Percentiles rank a stretch among this genome's conserved stretches.
phyloP scores from a whole-genome alignment of 2,888 invertebrate genomes.

The Trilocha varians region DNA sequence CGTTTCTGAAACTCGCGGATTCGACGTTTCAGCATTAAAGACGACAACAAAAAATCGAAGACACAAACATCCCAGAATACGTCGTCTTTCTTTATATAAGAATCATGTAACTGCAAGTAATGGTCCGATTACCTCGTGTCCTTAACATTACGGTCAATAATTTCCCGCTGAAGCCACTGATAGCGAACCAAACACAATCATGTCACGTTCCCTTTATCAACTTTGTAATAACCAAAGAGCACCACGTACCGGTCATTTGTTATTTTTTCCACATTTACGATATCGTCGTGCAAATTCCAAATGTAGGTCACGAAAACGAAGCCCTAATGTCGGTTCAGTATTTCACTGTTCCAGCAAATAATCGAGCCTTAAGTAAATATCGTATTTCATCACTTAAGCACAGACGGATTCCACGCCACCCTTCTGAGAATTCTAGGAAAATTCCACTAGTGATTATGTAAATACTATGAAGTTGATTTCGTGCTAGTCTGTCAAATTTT shows the following conservation, averaged over 20 bases:
- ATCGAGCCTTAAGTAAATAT: conserved; percentile 2
- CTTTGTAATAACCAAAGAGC: background rate
- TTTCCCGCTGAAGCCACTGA: background rate
- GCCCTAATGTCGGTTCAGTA: background rate
- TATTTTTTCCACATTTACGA: background rate
- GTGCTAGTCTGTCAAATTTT: background rate
- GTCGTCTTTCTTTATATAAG: too few species aligned
- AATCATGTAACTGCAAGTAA: too few species aligned
- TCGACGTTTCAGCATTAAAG: too few species aligned
- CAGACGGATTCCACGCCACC: background rate
- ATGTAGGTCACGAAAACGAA: conserved; percentile 4
- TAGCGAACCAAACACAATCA: background rate
- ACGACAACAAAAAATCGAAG: too few species aligned
- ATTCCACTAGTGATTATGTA: background rate
- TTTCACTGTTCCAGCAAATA: conserved; percentile 2
- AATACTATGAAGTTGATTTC: background rate
- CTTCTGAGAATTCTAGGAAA: background rate
- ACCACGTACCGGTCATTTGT: background rate
- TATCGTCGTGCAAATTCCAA: background rate
- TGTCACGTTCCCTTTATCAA: background rate
- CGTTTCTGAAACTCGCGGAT: too few species aligned
- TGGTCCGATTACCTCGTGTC: background rate
- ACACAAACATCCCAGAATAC: too few species aligned
- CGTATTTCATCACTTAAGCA: background rate
- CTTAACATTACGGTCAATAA: background rate